Base-by-base conservation (phyloP, 2,797 vertebrate species). In the Catamblyrhynchus diadema region DNA sequence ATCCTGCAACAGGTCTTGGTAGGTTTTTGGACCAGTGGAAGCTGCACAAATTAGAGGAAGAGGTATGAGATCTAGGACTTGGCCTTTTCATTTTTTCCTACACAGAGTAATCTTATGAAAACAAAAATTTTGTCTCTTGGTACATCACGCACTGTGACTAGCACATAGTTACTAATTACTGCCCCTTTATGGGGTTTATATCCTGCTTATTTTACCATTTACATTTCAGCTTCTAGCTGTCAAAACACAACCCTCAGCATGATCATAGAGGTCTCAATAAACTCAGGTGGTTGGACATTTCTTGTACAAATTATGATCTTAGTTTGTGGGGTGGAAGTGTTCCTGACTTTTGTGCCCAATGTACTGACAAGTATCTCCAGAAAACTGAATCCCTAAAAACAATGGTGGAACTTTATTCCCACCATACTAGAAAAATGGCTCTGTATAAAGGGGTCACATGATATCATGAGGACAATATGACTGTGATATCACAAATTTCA, bases 401-500 rank as follows among this genome's bases (percentile, higher is more conserved):
- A 9, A 57, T 69, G 57, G 3, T 61, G 42, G 8, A 54, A 10
- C 1, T 66, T 78, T 53, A 24, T 32, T 73, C 8, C 23, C 14
- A 39, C 41, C 4, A 25, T 11, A 25, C 2, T 7, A 28, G 41
- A 51, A 59, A 50, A 45, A 41, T 16, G 23, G 2, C 7, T 78
- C 39, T 32, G 2, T 32, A 23, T 57, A 44, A 69, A 83, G 5
- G 41, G 70, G 25, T 48, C 39, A 42, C 21, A 24, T 45, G 42
- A 44, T 22, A 47, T 27, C 19, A 44, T 3, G 18, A 53, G 2
- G 13, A 45, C 19, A 67, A 9, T 16, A 45, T 0, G 0, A n/a
- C 6, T 69, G 13, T 39, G 23, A 24, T 18, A 39, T 20, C 33
- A 23, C 28, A 42, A 35, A 21, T 64, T 56, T 67, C 19, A 11